Evolutionary conservation across 2,797 vertebrate genomes (phyloP).

Genomic region (Odontamblyopus lacepedii): DNA sequence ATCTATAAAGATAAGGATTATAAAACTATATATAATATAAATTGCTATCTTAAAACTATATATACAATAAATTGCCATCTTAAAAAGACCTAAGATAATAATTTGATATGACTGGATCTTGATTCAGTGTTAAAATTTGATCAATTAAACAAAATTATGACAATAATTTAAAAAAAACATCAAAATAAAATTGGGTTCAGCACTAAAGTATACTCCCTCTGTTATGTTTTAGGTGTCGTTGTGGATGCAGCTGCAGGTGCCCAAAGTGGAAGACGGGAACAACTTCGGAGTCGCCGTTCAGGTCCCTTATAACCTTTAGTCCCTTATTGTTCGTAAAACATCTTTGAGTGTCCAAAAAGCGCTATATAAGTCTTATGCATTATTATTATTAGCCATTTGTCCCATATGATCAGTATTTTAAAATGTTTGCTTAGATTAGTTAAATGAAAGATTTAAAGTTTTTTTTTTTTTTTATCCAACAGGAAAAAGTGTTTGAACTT

Average conservation of each 20-base stretch:
- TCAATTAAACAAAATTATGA: neutral
- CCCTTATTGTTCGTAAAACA: too few species aligned
- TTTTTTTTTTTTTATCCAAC: constrained; percentile 13
- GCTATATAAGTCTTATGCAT: too few species aligned
- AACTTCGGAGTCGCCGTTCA: constrained; percentile 93
- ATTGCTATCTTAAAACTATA: too few species aligned
- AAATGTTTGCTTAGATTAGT: neutral
- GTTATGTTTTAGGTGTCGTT: constrained; percentile 81
- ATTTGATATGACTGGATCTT: too few species aligned
- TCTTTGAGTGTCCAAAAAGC: too few species aligned
- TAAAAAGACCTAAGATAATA: too few species aligned
- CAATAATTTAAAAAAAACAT: neutral
- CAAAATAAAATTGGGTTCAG: neutral
- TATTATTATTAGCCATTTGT: neutral
- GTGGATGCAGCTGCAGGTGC: constrained; percentile 91
- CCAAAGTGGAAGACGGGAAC: constrained; percentile 90
- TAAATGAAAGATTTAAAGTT: neutral
- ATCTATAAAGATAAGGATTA: too few species aligned
- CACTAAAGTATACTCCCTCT: neutral
- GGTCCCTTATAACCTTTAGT: constrained; percentile 58
- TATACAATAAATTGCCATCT: too few species aligned
- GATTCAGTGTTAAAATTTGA: too few species aligned
- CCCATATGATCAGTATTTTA: too few species aligned
- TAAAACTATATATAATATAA: too few species aligned
- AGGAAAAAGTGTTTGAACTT: constrained; percentile 94